These are phyloP conservation scores for Catocala fraxini DNA, from an alignment of 2,888 invertebrate genomes.

Conservation along the genomic window DNA sequence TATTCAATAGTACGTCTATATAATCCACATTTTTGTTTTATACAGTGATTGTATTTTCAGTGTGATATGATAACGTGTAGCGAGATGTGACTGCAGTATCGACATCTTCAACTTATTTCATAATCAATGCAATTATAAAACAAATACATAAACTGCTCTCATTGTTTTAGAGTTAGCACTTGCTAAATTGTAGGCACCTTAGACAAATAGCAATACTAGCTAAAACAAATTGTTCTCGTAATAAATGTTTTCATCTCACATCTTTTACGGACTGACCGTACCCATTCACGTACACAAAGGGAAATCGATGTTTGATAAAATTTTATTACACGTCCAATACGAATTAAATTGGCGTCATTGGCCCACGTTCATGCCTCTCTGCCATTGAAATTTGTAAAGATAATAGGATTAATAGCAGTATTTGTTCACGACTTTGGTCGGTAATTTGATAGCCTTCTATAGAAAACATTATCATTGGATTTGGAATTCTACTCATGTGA, in stretches of 20 bases:
- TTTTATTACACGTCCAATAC: constrained; percentile 74
- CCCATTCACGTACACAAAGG: constrained; percentile 42
- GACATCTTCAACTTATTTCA: too few species aligned
- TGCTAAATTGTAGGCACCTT: too few species aligned
- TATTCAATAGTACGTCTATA: too few species aligned
- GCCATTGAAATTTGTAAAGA: constrained; percentile 68
- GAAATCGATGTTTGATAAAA: constrained; percentile 73
- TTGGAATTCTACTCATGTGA: neutral
- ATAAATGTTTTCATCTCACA: neutral
- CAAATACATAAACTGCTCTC: too few species aligned
- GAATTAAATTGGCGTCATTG: constrained; percentile 78
- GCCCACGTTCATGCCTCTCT: constrained; percentile 62
- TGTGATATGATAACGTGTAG: too few species aligned
- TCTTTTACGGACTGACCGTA: constrained; percentile 9
- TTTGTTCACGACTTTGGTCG: constrained; percentile 63
- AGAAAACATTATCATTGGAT: neutral
- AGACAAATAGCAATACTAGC: too few species aligned
- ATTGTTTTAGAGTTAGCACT: too few species aligned
- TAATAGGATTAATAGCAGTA: constrained; percentile 81
- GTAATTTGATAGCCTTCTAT: constrained; percentile 28
- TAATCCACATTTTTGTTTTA: too few species aligned
- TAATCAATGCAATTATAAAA: too few species aligned
- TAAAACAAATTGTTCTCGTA: too few species aligned
- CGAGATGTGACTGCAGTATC: too few species aligned
- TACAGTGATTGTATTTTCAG: too few species aligned